These are phyloP conservation scores for Vimba vimba DNA, from an alignment of 2,113 vertebrate species.

Conservation along the genomic window DNA sequence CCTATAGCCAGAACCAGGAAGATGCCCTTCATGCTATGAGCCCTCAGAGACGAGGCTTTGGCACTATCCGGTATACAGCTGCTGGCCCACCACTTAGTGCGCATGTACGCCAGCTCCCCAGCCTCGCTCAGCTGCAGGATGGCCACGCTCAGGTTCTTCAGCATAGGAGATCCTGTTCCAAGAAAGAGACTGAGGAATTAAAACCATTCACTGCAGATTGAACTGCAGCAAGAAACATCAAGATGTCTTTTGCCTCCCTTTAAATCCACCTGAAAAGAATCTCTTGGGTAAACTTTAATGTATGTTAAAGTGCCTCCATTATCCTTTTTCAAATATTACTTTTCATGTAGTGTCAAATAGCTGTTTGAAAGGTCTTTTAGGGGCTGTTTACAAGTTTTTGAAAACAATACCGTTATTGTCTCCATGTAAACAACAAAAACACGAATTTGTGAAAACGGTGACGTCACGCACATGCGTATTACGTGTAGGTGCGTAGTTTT, in stretches of 20 bases:
- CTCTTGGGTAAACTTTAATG: background rate
- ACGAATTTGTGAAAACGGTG: too few species aligned
- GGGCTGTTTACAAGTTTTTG: too few species aligned
- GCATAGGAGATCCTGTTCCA: slow-evolving; percentile 77
- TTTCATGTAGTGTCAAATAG: too few species aligned
- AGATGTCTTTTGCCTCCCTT: background rate
- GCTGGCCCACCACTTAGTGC: slow-evolving; percentile 88
- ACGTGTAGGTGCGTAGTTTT: too few species aligned
- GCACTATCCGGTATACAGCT: slow-evolving; percentile 72
- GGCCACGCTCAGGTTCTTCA: slow-evolving; percentile 82
- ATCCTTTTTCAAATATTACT: too few species aligned
- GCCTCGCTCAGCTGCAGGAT: slow-evolving; percentile 83
- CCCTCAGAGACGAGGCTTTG: slow-evolving; percentile 70
- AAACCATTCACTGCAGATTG: background rate
- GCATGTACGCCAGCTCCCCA: slow-evolving; percentile 80
- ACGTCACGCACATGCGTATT: too few species aligned
- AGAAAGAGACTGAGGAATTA: background rate
- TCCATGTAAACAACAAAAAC: too few species aligned
- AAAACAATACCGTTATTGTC: too few species aligned
- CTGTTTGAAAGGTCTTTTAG: too few species aligned
- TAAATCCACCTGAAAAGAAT: background rate
- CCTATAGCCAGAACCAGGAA: slow-evolving; percentile 83
- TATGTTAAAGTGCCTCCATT: too few species aligned
- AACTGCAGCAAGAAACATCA: background rate
- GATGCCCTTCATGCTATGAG: slow-evolving; percentile 80